Base-by-base conservation (phyloP, 2,113 vertebrate genomes). In the Ptilonorhynchus violaceus region DNA sequence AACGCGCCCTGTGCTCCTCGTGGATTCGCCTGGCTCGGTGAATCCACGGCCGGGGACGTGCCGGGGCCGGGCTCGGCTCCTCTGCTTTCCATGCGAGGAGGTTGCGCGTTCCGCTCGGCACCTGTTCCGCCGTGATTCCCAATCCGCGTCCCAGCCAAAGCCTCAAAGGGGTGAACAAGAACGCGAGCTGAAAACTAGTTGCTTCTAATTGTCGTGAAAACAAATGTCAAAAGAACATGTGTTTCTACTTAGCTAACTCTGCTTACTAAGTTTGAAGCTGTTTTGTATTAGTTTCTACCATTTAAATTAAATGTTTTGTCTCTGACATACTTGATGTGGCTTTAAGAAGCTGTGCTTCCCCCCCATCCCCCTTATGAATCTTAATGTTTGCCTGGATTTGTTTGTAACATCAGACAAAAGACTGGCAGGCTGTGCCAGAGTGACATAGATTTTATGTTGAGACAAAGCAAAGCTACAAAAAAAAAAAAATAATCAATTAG, bases 161-260 rank as follows among this genome's bases (percentile, higher is more conserved):
- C 88, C 80, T 88, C 93, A 89, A 72, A 28, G 67, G 83, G 95
- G 56, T 21, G 85, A 92, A 88, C 87, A 93, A 87, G 96, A 91
- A 89, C 82, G 93, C 69, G 93, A 96, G 94, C 67, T 93, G 96
- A 91, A 89, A 94, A 93, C 42, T 50, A 87, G 83, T 91, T 94
- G 95, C 96, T 97, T 98, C 96, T 97, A 95, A 97, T 96, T 96
- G 96, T 97, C 95, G 78, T 93, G 95, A 98, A 97, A 97, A 95
- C 79, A 93, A 95, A 79, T 95, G 96, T 97, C 95, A 95, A 62
- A 93, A 78, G 93, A 67, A 89, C 97, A 96, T 89, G 89, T 97
- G 97, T 92, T 97, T 97, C 91, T 93, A 15, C 74, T 96, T 97
- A 95, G 67, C 89, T 35, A n/a, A 89, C 92, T 86, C 95, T 88